Conservation (phyloP, 2,888 invertebrate species). For the Drosophila maculinotata region DNA sequence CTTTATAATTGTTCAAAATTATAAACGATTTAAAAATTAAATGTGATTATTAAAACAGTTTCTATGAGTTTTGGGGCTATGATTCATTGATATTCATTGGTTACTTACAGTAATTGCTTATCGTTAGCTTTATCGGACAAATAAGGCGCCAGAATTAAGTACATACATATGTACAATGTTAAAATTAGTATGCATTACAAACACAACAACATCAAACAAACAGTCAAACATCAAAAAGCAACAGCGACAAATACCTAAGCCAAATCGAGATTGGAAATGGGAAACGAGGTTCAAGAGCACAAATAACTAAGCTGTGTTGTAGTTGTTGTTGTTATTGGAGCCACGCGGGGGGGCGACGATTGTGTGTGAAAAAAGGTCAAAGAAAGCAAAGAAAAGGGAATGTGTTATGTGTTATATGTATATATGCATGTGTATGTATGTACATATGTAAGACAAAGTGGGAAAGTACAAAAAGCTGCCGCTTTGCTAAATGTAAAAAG, state of each 20-base stretch:
- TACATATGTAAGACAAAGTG: conserved; percentile 51
- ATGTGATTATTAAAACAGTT: not conserved
- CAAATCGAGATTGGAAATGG: conserved; percentile 45
- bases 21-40: not conserved
- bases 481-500: conserved; percentile 30
- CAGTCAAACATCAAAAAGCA: conserved; percentile 12
- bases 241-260: conserved; percentile 18
- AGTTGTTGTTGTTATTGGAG: conserved; percentile 6
- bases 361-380: conserved; percentile 44
- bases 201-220: conserved; percentile 19
- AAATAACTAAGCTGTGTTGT: conserved; percentile 7
- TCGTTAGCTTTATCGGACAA: not conserved
- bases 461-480: conserved; percentile 25
- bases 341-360: conserved; percentile 13
- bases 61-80: not conserved
- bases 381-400: conserved; percentile 50
- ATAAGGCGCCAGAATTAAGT: not conserved
- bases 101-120: not conserved
- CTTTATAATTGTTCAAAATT: not conserved
- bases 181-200: conserved; percentile 7
- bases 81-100: not conserved
- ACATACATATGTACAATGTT: not conserved
- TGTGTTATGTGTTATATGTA: conserved; percentile 9
- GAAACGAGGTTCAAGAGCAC: conserved; percentile 54
- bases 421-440: not conserved